phyloP scores from a whole-genome alignment of 2,113 vertebrate species.

The Pygoscelis adeliae region DNA sequence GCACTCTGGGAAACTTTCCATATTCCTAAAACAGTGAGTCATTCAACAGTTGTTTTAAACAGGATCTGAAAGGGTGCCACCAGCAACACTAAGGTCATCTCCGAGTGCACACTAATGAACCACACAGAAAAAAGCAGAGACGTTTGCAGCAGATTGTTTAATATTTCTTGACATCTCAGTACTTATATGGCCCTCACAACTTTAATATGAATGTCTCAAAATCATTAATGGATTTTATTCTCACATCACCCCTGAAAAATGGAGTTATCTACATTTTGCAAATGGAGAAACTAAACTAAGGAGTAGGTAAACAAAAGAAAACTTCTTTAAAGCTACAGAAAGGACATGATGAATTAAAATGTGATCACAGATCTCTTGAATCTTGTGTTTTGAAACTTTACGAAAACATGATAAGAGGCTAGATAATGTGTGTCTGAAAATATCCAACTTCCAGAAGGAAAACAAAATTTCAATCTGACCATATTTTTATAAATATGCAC shows the following conservation, averaged over 20 bases:
- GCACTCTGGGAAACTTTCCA: neutral
- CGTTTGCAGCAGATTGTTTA: neutral
- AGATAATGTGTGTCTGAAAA: neutral
- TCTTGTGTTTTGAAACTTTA: neutral
- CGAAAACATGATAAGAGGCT: neutral
- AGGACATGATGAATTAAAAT: neutral
- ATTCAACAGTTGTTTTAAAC: constrained; percentile 5
- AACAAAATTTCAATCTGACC: neutral
- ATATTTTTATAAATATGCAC: neutral
- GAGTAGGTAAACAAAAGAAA: neutral
- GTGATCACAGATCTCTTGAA: neutral
- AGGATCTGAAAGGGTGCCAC: constrained; percentile 6
- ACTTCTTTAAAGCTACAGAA: neutral
- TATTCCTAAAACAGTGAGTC: constrained; percentile 2
- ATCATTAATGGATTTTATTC: neutral
- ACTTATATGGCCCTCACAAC: neutral
- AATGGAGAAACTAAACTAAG: neutral
- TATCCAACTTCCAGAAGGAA: neutral
- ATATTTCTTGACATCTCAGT: neutral
- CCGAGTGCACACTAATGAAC: neutral
- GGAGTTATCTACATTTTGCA: neutral
- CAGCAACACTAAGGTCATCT: constrained; percentile 13
- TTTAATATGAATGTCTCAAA: neutral
- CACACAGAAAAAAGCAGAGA: neutral
- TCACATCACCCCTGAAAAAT: neutral